phyloP scores from a whole-genome alignment of 2,888 invertebrate genomes.

The Conomelus anceps region DNA sequence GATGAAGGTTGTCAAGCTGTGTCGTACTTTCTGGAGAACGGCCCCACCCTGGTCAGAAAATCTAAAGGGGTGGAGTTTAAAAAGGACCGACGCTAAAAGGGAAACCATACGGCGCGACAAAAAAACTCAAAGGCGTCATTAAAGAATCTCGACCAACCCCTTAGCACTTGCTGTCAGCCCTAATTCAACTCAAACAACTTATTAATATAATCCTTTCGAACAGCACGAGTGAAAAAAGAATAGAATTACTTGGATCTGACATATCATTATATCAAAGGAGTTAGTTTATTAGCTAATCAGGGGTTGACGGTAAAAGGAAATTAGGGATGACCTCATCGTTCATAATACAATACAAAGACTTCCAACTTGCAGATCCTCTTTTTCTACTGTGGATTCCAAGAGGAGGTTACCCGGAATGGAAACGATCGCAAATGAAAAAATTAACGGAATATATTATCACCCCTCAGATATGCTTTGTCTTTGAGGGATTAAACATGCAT shows the following conservation, averaged over 20 bases:
- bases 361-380: too few species aligned
- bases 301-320: too few species aligned
- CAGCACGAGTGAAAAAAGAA: not conserved
- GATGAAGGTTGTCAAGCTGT: not conserved
- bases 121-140: not conserved
- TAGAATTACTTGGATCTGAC: not conserved
- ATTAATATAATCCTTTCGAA: not conserved
- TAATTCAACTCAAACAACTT: not conserved
- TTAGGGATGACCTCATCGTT: too few species aligned
- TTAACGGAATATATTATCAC: too few species aligned
- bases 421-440: too few species aligned
- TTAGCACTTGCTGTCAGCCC: not conserved
- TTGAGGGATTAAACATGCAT: too few species aligned
- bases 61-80: not conserved
- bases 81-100: not conserved
- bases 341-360: too few species aligned
- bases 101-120: not conserved
- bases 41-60: not conserved
- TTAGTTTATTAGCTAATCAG: not conserved
- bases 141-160: not conserved
- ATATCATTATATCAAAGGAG: not conserved
- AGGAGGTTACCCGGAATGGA: too few species aligned
- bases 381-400: too few species aligned
- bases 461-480: too few species aligned
- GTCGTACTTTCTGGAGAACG: not conserved